Evolutionary conservation across 2,797 vertebrate genomes (phyloP).

Genomic region (Fratercula arctica): DNA sequence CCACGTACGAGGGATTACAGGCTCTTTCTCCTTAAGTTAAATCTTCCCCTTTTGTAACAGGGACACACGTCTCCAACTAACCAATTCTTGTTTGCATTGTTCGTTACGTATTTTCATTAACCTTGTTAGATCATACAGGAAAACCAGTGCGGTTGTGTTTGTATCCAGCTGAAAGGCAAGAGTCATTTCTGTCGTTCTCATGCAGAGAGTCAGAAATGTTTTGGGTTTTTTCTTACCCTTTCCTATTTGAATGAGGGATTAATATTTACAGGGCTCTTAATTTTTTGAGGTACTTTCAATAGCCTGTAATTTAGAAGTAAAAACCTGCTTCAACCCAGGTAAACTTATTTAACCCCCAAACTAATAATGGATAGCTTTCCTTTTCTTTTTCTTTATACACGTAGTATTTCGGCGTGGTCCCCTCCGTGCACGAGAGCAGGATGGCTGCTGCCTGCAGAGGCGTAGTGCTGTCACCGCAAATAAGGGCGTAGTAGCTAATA

Average conservation of each 20-base stretch:
- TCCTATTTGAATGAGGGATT: not conserved
- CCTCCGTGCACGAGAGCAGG: too few species aligned
- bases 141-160: not conserved
- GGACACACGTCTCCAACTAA: accelerated
- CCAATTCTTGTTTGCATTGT: not conserved
- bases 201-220: not conserved
- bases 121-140: not conserved
- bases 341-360: not conserved
- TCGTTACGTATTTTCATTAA: not conserved
- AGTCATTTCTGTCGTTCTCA: not conserved
- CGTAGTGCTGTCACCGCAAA: not conserved
- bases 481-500: not conserved
- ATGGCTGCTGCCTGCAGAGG: not conserved
- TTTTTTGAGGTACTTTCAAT: not conserved
- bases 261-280: not conserved
- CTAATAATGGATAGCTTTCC: not conserved
- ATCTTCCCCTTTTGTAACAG: not conserved
- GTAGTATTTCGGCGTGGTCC: not conserved
- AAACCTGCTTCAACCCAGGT: not conserved
- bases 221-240: not conserved
- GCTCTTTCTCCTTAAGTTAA: not conserved
- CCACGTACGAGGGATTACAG: not conserved
- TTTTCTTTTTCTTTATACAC: not conserved
- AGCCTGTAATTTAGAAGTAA: not conserved
- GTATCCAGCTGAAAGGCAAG: not conserved